Base-by-base conservation (phyloP, 2,113 vertebrate genomes). In the Mustela nigripes region DNA sequence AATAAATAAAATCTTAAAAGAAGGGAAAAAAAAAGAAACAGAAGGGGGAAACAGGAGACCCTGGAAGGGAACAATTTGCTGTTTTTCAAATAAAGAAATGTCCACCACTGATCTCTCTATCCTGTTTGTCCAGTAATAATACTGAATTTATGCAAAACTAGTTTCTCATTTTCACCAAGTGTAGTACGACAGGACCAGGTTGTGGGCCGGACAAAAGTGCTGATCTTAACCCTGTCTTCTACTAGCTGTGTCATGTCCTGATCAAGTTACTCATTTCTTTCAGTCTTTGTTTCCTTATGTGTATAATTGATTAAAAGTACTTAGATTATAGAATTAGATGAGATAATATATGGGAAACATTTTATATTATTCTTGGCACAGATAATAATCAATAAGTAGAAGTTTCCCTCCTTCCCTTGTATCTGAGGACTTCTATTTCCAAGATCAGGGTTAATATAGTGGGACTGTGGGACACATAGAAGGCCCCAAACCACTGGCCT, bases 341-440 rank as follows among this genome's bases (percentile, higher is more conserved):
- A 91, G 31, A 81, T 84, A 76, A 71, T 63, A 73, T 5, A 5
- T 78, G 56, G 58, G 42, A 89, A 83, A 11, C 21, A 71, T 91
- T 97, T 73, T 91, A 36, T 33, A 82, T 36, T 89, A 86, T 69
- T 85, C 65, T 31, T 74, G 39, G 74, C 15, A 82, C 33, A 94
- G 71, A 62, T 76, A 89, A 11, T 62, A 86, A 98, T 45, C 33
- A 86, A 42, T 71, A 95, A 89, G 60, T 33, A 39, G 73, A 89
- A 81, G 10, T 74, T 90, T 92, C 48, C 11, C n/a, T 93, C 21
- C 39, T 97, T 97, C 85, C 67, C 50, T 80, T 85, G 21, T 67
- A 83, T 71, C 48, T 2, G 93, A 74, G 53, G 69, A 36, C 22
- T 26, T 90, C 4, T 60, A 62, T 69, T 79, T 86, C 63, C 50